Base-by-base conservation (phyloP, 1,140 invertebrate genomes). In the Tachypleus tridentatus region DNA sequence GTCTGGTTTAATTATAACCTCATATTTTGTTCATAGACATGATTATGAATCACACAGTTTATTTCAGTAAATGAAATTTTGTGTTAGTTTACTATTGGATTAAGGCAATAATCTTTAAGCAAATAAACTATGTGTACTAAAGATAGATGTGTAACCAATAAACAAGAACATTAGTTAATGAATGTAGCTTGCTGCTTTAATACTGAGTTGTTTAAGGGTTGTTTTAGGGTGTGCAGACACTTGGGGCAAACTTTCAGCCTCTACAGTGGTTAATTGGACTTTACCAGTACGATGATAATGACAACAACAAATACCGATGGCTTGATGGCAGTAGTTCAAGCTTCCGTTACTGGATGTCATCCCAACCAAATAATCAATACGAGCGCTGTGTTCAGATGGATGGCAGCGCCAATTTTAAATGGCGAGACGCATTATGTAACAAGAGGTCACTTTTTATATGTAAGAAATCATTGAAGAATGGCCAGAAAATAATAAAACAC, bases 301-400 rank as follows among this genome's bases (percentile, higher is more conserved):
- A 64, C 10, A 64, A 61, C 47, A 64, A 62, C 8, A 63, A 61
- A 0, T 68, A 64, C 49, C 50, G 63, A 5, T 68, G 67, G 67
- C 53, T 68, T 11, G 67, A 68, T 49, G 67, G 67, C 9, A 64
- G 63, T 49, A 60, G 64, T n/a, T 62, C 67, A 0, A 61, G 4
- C 49, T 68, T 64, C 9, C 57, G 67, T 9, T 61, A 68, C 49
- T 68, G 67, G 67, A 68, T 68, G 67, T 54, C 58, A 6, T 63
- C 67, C 4, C 67, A 68, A 11, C 67, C 67, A 4, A 68, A 68
- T 57, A 63, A 62, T 49, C 59, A 61, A 3, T 65, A 68, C 51
- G 67, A 68, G 29, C 9, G 67, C 29, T 68, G 67, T 11, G 53
- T 60, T 8, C 50, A 65, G 5, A 29, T 68, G 2, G 67, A 68